These are phyloP conservation scores for Podargus strigoides DNA, from an alignment of 2,797 vertebrate species.

Conservation along the genomic window DNA sequence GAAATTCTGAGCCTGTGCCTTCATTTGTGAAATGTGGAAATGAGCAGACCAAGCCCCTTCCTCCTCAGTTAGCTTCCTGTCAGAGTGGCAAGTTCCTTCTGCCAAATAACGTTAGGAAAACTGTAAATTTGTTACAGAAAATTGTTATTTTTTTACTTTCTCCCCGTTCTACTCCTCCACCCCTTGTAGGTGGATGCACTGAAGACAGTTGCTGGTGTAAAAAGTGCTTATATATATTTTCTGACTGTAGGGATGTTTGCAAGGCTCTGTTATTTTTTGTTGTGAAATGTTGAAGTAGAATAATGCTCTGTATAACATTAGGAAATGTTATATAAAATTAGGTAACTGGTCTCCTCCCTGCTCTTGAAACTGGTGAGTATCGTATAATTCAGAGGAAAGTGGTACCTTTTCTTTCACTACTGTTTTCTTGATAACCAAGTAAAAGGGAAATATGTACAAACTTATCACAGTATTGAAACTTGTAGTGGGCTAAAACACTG, in stretches of 20 bases:
- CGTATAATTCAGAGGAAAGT: not conserved
- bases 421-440: not conserved
- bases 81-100: not conserved
- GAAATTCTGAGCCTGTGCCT: not conserved
- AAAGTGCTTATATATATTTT: not conserved
- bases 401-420: not conserved
- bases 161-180: not conserved
- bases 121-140: not conserved
- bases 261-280: not conserved
- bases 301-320: not conserved
- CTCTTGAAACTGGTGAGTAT: slow-evolving; percentile 1
- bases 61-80: not conserved
- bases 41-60: not conserved
- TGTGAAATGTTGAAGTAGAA: not conserved
- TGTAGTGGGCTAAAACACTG: not conserved
- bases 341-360: not conserved
- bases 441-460: not conserved
- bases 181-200: not conserved
- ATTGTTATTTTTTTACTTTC: not conserved
- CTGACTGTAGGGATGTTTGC: not conserved
- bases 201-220: not conserved
- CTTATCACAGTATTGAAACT: not conserved
- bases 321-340: not conserved
- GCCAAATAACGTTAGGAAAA: not conserved
- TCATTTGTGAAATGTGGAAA: not conserved